A percentile compares a stretch with the other conserved stretches of the same genome.
phyloP scores from a whole-genome alignment of 2,113 vertebrate species.

The Hippolais icterina region DNA sequence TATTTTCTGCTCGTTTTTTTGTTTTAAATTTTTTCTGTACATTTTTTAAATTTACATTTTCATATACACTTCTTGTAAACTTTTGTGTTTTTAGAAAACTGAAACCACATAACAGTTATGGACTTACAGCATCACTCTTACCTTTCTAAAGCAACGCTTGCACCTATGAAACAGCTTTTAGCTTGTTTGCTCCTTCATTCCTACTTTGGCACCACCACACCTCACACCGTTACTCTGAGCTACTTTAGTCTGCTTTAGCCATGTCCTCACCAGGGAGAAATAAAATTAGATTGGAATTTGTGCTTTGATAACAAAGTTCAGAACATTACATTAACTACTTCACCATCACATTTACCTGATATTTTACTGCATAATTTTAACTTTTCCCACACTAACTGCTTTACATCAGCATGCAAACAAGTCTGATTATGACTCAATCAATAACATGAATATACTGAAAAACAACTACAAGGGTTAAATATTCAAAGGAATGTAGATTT shows the following conservation, averaged over 20 bases:
- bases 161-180: slow-evolving; percentile 7
- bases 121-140: slow-evolving; percentile 50
- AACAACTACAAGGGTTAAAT: slow-evolving; percentile 69
- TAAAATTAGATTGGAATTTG: slow-evolving; percentile 28
- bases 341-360: slow-evolving; percentile 63
- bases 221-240: slow-evolving; percentile 45
- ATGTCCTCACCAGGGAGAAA: slow-evolving; percentile 19
- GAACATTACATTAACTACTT: slow-evolving; percentile 55
- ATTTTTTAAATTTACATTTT: slow-evolving; percentile 75
- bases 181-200: slow-evolving; percentile 61
- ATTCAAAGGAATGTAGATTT: slow-evolving; percentile 60
- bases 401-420: slow-evolving; percentile 75
- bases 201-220: slow-evolving; percentile 65
- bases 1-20: slow-evolving; percentile 82
- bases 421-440: slow-evolving; percentile 54
- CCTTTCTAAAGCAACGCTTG: slow-evolving; percentile 10
- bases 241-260: background rate
- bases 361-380: slow-evolving; percentile 48
- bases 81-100: slow-evolving; percentile 61
- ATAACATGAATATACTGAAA: slow-evolving; percentile 65
- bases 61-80: slow-evolving; percentile 77
- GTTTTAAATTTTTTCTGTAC: slow-evolving; percentile 78
- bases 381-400: slow-evolving; percentile 50
- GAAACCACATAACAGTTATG: slow-evolving; percentile 58
- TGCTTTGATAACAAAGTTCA: slow-evolving; percentile 39